Base-by-base conservation (phyloP, 2,797 vertebrate species). In the Eulemur coronatus region DNA sequence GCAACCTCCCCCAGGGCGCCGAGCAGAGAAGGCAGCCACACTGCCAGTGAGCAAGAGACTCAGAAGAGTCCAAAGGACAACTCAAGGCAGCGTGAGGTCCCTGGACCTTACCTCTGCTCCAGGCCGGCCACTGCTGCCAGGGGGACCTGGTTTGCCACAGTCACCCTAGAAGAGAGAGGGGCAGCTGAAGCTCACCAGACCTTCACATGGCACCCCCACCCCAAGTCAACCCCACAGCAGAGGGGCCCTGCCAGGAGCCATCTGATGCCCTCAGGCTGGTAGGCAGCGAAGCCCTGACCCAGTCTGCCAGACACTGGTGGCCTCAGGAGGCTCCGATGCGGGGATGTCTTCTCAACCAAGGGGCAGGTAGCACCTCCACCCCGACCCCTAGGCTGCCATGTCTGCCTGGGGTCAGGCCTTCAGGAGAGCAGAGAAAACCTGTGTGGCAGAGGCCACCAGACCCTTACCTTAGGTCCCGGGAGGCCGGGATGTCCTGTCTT, bases 401-500 rank as follows among this genome's bases (percentile, higher is more conserved):
- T 85, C 52, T 72, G n/a, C 18, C 46, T n/a, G 30, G 38, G 12
- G 4, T 48, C 38, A 52, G 79, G 92, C 3, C 63, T 78, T 1
- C 2, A 30, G 22, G 26, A 84, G 11, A 69, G 20, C 67, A 18
- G 46, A 75, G 85, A 86, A 86, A 35, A 30, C 0, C 85, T 20
- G 3, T 22, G 20, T 50, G 46, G 72, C 4, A 15, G 67, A 78
- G 35, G 87, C 52, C 50, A 9, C 43, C 38, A 38, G 52, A 24
- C 14, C 95, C 98, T 97, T 98, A 99, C 99, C 99, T 99, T 99
- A 4, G 98, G 99, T 97, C 99, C 99, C 0, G 99, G 99, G 55
- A 99, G 99, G 94, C 99, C 99, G 0, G 98, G 98, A 57, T 99
- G 99, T 65, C 99, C 99, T 0, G 99, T 99, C 98, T 99, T 99